Conservation (phyloP, 2,888 invertebrate species). For the Mellilla xanthometata region DNA sequence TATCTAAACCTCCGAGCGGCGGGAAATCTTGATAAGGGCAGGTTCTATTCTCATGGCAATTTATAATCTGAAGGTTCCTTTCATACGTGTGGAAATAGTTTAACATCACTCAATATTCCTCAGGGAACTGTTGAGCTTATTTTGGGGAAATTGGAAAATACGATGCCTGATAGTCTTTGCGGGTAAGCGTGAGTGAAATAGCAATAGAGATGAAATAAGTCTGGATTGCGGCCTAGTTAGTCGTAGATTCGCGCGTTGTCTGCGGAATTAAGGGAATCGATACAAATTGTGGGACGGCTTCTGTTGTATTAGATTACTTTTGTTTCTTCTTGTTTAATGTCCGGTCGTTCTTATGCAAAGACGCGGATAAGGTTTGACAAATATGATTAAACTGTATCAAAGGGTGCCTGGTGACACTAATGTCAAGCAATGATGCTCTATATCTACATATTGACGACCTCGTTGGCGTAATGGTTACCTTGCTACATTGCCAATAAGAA, state of each 20-base stretch:
- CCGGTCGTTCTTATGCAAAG: no score
- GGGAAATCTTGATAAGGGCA: constrained; percentile 31
- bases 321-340: no score
- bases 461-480: no score
- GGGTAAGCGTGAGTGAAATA: constrained; percentile 17
- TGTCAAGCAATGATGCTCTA: no score
- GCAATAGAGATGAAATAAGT: constrained; percentile 9
- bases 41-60: constrained; percentile 35
- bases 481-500: no score
- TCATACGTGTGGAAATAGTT: constrained; percentile 25
- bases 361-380: no score
- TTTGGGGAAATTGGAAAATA: constrained; percentile 26
- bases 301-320: no score
- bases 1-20: background rate
- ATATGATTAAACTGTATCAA: no score
- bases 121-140: constrained; percentile 25
- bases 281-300: no score
- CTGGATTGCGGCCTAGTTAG: constrained; percentile 8
- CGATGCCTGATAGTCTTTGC: constrained; percentile 16
- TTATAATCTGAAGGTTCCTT: constrained; percentile 33
- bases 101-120: constrained; percentile 31
- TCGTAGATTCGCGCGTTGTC: background rate
- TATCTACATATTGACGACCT: no score
- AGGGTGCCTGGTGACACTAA: no score
- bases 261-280: background rate